Base-by-base conservation (phyloP, 2,797 vertebrate species). In the Enteromius treurensis region DNA sequence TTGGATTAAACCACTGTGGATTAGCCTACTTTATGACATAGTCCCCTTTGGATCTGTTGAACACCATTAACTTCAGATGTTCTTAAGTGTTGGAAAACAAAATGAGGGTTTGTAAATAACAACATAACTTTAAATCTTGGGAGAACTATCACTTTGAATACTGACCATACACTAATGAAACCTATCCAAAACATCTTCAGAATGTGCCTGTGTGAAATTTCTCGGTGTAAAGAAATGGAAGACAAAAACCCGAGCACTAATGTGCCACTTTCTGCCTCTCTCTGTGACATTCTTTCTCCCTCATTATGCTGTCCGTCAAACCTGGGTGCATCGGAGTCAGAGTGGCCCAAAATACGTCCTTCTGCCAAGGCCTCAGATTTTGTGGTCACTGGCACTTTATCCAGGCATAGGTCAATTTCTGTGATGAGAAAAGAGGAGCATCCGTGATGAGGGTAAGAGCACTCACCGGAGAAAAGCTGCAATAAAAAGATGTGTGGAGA, bases 351-450 rank as follows among this genome's bases (percentile, higher is more conserved):
- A 58, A 82, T 60, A 67, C 78, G 80, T 88, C 85, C 78, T 89
- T 76, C 84, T 87, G 80, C 74, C 82, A 77, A 84, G 67, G 34
- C 79, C 71, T 81, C 65, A 67, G 73, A 82, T 80, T 89, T 88
- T 69, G 70, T 82, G 79, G 82, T 82, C 82, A 82, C 77, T 88
- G 84, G 85, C 84, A 85, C 62, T 83, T 86, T 74, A 82, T 83
- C 79, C 82, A 79, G 84, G 82, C 80, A 88, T 65, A 49, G 86
- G 85, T 79, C 85, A 85, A 86, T 80, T 79, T 80, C 87, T 88
- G 80, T 85, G 89, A 89, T 87, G 85, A 88, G 88, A 81, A 88
- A 85, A 79, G 73, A 85, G 69, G 55, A 65, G 62, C 55, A 74
- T 79, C 76, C 23, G 53, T 84, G 83, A 88, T 75, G 64, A 76